Conservation (phyloP, 2,113 vertebrate species). For the Shinisaurus crocodilurus region DNA sequence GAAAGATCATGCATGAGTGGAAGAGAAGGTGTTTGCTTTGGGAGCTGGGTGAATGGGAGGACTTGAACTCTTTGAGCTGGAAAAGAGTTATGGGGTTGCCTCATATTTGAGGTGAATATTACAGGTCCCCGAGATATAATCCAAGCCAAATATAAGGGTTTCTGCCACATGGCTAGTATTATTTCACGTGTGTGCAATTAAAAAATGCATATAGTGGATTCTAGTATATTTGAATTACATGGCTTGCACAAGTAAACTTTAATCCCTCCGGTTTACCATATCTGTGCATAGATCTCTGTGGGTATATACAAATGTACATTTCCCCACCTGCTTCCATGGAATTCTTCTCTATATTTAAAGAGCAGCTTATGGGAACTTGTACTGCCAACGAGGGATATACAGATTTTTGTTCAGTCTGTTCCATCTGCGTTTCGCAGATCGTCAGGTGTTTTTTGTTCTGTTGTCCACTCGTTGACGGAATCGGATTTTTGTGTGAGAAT, state of each 20-base stretch:
- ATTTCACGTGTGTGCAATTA: background rate
- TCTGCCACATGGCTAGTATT: background rate
- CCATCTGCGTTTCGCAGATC: too few relatives aligned
- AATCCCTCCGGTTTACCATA: conserved; percentile 43
- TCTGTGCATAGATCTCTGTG: background rate
- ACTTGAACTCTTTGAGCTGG: background rate
- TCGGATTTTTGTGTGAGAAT: too few relatives aligned
- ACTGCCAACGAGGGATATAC: conserved; percentile 6
- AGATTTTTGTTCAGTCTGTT: too few relatives aligned
- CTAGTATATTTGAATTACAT: conserved; percentile 27
- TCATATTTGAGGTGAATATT: background rate
- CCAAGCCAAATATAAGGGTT: background rate
- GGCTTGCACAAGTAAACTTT: conserved; percentile 44
- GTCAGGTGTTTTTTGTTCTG: too few relatives aligned
- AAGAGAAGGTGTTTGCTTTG: background rate
- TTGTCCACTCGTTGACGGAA: too few relatives aligned
- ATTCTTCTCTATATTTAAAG: conserved; percentile 62
- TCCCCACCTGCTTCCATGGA: conserved; percentile 51
- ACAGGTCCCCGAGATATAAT: background rate
- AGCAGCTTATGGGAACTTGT: conserved; percentile 19
- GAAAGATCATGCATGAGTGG: background rate
- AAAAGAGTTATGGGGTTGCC: background rate
- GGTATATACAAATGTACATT: conserved; percentile 42
- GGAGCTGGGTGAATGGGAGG: too few relatives aligned
- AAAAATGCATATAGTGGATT: conserved; percentile 5